A percentile compares a stretch with the other conserved stretches of the same genome.
Conservation (phyloP, 2,113 vertebrate species). For the Hydrolagus affinis region DNA sequence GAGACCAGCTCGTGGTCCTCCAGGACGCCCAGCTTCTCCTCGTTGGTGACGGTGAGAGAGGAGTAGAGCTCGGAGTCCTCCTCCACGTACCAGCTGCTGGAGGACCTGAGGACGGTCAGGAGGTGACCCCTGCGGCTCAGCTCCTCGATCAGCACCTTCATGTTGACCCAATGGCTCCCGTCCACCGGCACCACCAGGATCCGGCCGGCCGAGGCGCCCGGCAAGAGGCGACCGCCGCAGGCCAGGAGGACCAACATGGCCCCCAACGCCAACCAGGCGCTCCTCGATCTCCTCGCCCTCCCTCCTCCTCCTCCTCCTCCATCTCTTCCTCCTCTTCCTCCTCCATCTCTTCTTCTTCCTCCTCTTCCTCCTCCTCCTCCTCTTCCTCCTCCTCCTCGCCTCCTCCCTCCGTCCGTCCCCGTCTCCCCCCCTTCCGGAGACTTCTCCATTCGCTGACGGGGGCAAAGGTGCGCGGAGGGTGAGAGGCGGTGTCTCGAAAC, state of each 20-base stretch:
- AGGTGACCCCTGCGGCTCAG: background rate
- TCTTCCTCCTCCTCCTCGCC: too few relatives aligned
- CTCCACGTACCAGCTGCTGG: background rate
- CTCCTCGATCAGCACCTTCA: background rate
- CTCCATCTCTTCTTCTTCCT: too few relatives aligned
- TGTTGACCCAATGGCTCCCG: background rate
- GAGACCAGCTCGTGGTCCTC: background rate
- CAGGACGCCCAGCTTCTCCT: background rate
- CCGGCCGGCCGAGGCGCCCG: too few relatives aligned
- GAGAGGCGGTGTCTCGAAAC: background rate
- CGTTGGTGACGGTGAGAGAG: background rate
- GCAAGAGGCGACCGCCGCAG: background rate
- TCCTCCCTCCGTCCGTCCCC: too few relatives aligned
- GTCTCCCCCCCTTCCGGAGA: background rate
- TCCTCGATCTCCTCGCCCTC: background rate
- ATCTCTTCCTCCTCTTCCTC: too few relatives aligned
- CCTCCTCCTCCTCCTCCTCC: too few relatives aligned
- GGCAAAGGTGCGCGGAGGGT: background rate
- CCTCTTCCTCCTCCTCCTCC: background rate
- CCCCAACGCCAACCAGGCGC: background rate
- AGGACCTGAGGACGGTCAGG: background rate
- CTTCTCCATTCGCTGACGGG: background rate
- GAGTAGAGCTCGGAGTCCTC: background rate
- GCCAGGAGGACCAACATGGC: background rate
- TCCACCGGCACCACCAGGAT: background rate